Evolutionary conservation across 64 coral and sea anemone species (phyloP), one percentile per base, ranked within the genome.

Genomic region (Stylophora pistillata): DNA sequence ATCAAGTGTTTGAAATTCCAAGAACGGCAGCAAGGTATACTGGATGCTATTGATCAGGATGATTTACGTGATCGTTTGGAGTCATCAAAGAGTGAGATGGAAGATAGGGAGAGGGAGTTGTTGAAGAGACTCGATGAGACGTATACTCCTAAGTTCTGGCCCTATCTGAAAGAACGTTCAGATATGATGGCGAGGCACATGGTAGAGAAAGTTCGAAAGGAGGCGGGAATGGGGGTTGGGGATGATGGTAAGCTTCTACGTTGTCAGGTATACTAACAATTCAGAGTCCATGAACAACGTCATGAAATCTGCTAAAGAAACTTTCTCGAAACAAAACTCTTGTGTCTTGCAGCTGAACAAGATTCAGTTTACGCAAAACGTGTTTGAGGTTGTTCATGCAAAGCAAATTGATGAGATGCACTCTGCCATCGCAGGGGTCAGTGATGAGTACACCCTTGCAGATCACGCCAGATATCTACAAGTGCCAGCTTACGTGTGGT

Each of bases 271-370:
- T 52, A 87, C 90, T 18, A 91, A 86, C 58, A 21, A 6, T 64
- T 91, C 72, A 21, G 89, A 91, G 71, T 85, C 80, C 13, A 91
- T 85, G 81, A 91, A 91, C 32, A 63, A 91, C 72, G 79, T 91
- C 1, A 86, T 91, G 89, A 85, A 69, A 20, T 30, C 80, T 29
- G 81, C 89, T n/a, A 91, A 85, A 23, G 56, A 91, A 20, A 52
- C 2, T 13, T 92, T 77, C 58, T 1, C 77, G 3, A 73, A 73
- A 16, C 27, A 86, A 68, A 25, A n/a, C n/a, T n/a, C 17, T n/a
- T 17, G 82, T 52, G 54, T 20, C 17, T 20, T 65, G 3, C 32
- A 69, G 20, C 54, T 86, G 25, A 71, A 12, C 15, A 89, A 91
- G 23, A 21, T 91, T 33, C 47, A 91, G 47, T 91, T 91, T 84